A percentile compares a stretch with the other conserved stretches of the same genome.
Evolutionary conservation across 2,113 vertebrate species (phyloP).

Genomic region (Chaenocephalus aceratus): DNA sequence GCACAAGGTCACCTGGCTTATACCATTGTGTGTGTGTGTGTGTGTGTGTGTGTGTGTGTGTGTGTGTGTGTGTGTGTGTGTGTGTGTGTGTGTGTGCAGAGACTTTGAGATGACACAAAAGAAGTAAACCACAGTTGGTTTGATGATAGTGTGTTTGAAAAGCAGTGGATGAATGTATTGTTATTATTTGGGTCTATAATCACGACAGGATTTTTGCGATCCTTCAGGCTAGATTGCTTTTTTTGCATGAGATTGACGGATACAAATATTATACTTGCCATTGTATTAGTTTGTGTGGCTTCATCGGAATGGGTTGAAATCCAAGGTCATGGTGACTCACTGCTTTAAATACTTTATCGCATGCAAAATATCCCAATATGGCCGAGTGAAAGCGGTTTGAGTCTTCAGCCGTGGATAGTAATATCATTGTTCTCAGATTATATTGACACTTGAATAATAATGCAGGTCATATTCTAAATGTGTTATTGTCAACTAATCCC

Average conservation of each 20-base stretch:
- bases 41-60: conserved; percentile 2
- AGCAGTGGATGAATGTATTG: conserved; percentile 3
- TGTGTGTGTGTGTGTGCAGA: neutral
- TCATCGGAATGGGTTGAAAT: neutral
- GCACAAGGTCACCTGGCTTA: conserved; percentile 57
- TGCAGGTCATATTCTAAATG: neutral
- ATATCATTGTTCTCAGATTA: neutral
- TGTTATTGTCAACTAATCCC: neutral
- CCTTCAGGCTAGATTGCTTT: conserved; percentile 11
- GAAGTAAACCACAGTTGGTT: conserved; percentile 1
- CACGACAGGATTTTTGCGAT: neutral
- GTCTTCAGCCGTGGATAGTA: neutral
- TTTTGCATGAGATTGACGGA: conserved; percentile 8
- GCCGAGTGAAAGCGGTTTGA: neutral
- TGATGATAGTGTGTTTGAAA: conserved; percentile 7
- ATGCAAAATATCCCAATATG: neutral
- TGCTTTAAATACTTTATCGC: neutral
- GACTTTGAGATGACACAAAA: conserved; percentile 2
- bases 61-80: neutral
- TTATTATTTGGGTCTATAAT: conserved; percentile 1
- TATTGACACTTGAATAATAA: neutral
- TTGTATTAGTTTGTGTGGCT: conserved; percentile 5
- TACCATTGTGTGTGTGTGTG: neutral
- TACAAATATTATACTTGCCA: neutral
- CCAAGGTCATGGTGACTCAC: neutral